Evolutionary conservation across 2,113 vertebrate genomes (phyloP).

Genomic region (Pachyramphus minor): DNA sequence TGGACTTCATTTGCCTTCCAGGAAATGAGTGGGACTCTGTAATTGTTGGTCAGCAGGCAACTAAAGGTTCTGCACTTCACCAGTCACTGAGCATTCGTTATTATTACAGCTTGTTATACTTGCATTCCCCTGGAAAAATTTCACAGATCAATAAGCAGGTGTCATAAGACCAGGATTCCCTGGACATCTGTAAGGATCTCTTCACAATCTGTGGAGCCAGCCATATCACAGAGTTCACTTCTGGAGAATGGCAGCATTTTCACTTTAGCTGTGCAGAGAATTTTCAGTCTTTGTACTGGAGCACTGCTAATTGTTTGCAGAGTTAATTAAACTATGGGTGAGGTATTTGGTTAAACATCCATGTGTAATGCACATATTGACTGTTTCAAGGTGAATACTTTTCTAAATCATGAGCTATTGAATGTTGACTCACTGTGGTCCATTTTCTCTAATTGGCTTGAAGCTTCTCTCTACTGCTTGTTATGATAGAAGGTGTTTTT

Average conservation of each 20-base stretch:
- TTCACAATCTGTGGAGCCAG: background rate
- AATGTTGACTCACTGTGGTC: constrained; percentile 41
- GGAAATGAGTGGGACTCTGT: background rate
- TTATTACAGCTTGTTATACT: background rate
- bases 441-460: constrained; percentile 37
- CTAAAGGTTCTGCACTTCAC: background rate
- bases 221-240: background rate
- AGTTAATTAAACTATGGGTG: constrained; percentile 65
- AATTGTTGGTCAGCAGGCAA: background rate
- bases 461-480: background rate
- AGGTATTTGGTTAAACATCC: constrained; percentile 36
- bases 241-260: background rate
- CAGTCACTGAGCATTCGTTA: background rate
- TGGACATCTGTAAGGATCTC: background rate
- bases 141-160: background rate
- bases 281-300: background rate
- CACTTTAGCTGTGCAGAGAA: background rate
- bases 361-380: constrained; percentile 52
- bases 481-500: background rate
- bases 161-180: background rate
- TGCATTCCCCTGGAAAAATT: background rate
- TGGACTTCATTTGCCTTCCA: background rate
- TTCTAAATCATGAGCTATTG: constrained; percentile 53
- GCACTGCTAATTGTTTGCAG: constrained; percentile 50
- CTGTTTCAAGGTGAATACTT: constrained; percentile 62